Conservation (phyloP, 2,888 invertebrate species). For the Chalcis sispes region DNA sequence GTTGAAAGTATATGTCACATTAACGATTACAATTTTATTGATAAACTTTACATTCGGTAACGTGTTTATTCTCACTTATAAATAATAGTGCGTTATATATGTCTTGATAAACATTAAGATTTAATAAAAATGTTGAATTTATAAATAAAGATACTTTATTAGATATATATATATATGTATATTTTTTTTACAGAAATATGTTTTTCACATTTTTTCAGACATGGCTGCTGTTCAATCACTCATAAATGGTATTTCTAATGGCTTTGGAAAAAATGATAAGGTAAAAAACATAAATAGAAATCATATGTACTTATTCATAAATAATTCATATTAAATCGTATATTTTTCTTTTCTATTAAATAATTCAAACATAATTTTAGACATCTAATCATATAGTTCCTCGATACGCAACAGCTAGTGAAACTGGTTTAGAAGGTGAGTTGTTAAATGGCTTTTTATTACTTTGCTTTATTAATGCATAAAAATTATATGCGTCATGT, state of each 20-base stretch:
- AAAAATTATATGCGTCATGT: too few relatives aligned
- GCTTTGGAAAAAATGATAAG: constrained; percentile 65
- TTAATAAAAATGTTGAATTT: too few relatives aligned
- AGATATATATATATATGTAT: constrained; percentile 1
- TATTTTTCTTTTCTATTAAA: background rate
- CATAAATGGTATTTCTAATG: constrained; percentile 66
- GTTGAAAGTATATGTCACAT: too few relatives aligned
- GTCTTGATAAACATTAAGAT: too few relatives aligned
- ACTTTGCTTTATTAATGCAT: background rate
- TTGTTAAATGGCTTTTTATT: background rate
- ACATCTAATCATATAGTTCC: constrained; percentile 23
- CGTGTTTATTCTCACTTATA: too few relatives aligned
- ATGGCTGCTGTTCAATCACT: constrained; percentile 68
- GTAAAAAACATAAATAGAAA: constrained; percentile 56
- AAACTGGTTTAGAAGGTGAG: constrained; percentile 67
- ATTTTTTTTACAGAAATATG: too few relatives aligned
- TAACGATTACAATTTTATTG: too few relatives aligned
- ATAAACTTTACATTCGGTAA: too few relatives aligned
- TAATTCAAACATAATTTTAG: constrained; percentile 15
- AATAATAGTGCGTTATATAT: too few relatives aligned
- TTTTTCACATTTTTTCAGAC: too few relatives aligned
- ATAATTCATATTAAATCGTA: background rate
- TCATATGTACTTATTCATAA: background rate
- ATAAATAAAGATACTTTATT: too few relatives aligned
- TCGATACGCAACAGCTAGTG: constrained; percentile 63